Evolutionary conservation across 2,888 invertebrate genomes (phyloP).

Genomic region (Spilosoma lubricipeda): DNA sequence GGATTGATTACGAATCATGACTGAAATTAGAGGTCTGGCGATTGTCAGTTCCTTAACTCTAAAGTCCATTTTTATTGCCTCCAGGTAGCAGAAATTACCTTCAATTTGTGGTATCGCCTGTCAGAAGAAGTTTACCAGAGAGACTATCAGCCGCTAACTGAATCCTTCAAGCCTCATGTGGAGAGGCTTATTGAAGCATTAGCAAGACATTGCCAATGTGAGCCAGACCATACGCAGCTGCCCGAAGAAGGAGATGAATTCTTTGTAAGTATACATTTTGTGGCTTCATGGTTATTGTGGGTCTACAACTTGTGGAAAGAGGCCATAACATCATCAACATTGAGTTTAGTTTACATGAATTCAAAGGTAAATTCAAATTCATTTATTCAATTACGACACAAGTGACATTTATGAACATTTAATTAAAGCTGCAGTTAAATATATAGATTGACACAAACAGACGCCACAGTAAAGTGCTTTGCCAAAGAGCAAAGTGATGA

Average conservation of each 20-base stretch:
- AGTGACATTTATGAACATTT: no score
- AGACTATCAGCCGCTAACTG: constrained; percentile 92
- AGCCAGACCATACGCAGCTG: constrained; percentile 96
- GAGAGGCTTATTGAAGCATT: constrained; percentile 96
- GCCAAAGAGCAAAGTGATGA: no score
- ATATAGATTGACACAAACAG: no score
- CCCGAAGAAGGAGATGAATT: constrained; percentile 95
- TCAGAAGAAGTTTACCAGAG: constrained; percentile 97
- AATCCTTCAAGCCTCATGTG: constrained; percentile 95
- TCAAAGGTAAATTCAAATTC: no score
- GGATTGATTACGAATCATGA: constrained; percentile 18
- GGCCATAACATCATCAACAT: neutral
- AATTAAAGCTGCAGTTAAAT: no score
- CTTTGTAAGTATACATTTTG: constrained; percentile 69
- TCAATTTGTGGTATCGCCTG: constrained; percentile 98
- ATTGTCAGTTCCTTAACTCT: neutral
- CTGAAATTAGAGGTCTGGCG: constrained; percentile 16
- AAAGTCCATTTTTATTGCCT: constrained; percentile 20
- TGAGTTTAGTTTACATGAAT: no score
- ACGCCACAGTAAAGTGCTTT: no score
- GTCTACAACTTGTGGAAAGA: neutral
- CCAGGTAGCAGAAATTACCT: constrained; percentile 93
- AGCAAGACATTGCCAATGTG: constrained; percentile 97
- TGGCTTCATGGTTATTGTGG: neutral
- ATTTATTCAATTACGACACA: no score